Percentiles rank a stretch among this genome's conserved stretches.
phyloP scores from a whole-genome alignment of 2,797 vertebrate species.

The Tapirus indicus region DNA sequence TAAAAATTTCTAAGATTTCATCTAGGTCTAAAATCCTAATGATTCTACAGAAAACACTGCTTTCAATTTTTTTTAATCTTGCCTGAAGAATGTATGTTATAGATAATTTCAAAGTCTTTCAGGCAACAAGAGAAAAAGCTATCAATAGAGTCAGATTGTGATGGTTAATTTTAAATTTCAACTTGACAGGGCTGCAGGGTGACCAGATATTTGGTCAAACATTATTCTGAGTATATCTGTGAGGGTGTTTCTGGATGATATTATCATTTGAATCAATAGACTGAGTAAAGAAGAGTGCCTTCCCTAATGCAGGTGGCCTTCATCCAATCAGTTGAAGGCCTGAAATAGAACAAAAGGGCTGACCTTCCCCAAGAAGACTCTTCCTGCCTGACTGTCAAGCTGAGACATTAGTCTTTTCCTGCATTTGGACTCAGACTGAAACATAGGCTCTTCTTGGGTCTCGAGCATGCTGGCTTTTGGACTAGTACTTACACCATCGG shows the following conservation, averaged over 20 bases:
- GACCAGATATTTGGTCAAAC: neutral
- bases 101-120: neutral
- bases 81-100: neutral
- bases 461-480: neutral
- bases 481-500: neutral
- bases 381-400: neutral
- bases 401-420: neutral
- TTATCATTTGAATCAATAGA: neutral
- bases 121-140: neutral
- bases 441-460: neutral
- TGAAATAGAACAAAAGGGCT: neutral
- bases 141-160: neutral
- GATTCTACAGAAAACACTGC: neutral
- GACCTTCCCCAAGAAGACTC: neutral
- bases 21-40: neutral
- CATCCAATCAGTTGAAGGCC: neutral
- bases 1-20: neutral
- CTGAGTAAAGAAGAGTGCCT: neutral
- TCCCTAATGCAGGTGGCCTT: neutral
- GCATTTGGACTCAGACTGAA: neutral
- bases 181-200: neutral
- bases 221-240: neutral
- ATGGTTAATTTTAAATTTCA: neutral
- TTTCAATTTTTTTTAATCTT: neutral
- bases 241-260: neutral